Evolutionary conservation across 2,888 invertebrate genomes (phyloP), one percentile per base, ranked within the genome.

Genomic region (Elegia similella): DNA sequence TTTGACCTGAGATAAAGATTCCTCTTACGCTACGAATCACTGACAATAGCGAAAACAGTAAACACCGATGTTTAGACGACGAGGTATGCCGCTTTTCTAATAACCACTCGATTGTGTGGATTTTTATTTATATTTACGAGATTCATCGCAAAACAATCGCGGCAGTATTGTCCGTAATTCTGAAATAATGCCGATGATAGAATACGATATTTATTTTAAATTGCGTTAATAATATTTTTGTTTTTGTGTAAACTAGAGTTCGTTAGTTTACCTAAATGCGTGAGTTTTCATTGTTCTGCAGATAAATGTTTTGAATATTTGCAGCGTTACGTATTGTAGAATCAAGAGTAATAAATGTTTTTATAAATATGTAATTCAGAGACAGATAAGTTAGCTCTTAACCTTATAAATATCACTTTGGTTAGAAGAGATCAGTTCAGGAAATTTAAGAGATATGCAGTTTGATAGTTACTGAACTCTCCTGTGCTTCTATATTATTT

Each of bases 41-140:
- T 61, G 57, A 65, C 72, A 70, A 66, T 69, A 66, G 67, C 61
- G 59, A 72, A 78, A 78, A 78, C 70, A 77, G 66, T 68, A 61
- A 69, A 66, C 71, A 66, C 69, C 72, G 69, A 76, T 82, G 80
- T 81, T 81, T 82, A 78, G 76, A 73, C 68, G 62, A 15, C 34
- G 13, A 48, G 81, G 80, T 73, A 82, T 81, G 80, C 68, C 64
- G 69, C 63, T 66, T 77, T 77, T 79, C 80, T 80, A 76, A 74
- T 69, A 62, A 62, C 59, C 60, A 58, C 54, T 50, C 64, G 69
- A 72, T 73, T 76, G 74, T 73, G 58, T 64, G 57, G 63, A 69
- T 59, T 70, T 70, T 75, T 82, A 81, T 82, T 77, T 80, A 80
- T 80, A 79, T 78, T 79, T 80, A 79, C 73, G 70, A 64, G 68